These are phyloP conservation scores for Grantiella picta DNA, from an alignment of 2,113 vertebrate species.

Conservation along the genomic window DNA sequence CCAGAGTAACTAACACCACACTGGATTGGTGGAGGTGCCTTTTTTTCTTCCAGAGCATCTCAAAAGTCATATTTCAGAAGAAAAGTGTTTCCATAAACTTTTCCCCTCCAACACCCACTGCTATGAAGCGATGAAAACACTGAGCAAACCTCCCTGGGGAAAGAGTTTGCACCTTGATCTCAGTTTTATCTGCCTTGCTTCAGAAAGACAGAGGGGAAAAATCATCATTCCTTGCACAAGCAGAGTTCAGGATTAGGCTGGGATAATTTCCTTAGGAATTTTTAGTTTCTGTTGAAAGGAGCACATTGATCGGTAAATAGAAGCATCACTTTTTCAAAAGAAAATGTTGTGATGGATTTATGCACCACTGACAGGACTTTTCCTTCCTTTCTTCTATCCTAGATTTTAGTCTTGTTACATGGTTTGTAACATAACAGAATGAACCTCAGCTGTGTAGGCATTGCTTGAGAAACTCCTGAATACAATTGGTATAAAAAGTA, in stretches of 20 bases:
- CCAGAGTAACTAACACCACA: neutral
- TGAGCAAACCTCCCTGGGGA: neutral
- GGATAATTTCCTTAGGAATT: neutral
- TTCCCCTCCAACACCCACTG: no score
- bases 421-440: neutral
- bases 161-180: neutral
- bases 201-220: neutral
- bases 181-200: neutral
- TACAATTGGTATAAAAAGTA: neutral
- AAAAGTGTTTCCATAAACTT: neutral
- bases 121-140: neutral
- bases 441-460: neutral
- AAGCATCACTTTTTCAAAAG: neutral
- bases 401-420: neutral
- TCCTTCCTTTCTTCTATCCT: neutral
- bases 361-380: neutral
- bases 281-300: neutral
- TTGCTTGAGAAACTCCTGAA: neutral
- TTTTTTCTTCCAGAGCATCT: neutral
- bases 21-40: neutral
- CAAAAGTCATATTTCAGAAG: neutral
- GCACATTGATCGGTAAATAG: neutral
- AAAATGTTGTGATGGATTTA: neutral
- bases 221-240: neutral
- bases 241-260: neutral